phyloP scores from a whole-genome alignment of 2,797 vertebrate species.

The Periparus ater region DNA sequence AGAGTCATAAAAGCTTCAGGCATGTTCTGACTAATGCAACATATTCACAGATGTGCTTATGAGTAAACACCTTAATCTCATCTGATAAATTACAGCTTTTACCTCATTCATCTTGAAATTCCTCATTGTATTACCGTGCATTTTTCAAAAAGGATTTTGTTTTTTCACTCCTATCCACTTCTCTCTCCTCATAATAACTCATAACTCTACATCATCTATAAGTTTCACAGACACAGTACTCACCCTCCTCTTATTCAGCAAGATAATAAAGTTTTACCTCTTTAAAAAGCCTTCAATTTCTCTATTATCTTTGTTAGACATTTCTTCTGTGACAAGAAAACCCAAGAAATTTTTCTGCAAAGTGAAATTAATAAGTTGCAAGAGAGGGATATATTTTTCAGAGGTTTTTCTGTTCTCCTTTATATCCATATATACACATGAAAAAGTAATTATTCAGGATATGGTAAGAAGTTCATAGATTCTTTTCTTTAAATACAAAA shows the following conservation, averaged over 20 bases:
- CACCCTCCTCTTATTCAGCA: background rate
- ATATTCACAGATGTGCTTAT: background rate
- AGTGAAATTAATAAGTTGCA: background rate
- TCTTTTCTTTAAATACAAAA: background rate
- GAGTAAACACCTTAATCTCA: background rate
- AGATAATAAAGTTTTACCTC: background rate
- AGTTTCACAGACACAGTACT: background rate
- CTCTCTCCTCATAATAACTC: background rate
- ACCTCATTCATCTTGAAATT: background rate
- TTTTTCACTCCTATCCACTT: background rate
- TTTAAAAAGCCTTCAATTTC: background rate
- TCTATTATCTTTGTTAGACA: background rate
- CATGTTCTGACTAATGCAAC: background rate
- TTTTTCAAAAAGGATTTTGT: background rate
- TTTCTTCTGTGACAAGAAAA: background rate
- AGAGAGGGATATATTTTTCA: background rate
- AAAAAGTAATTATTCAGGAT: background rate
- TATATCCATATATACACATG: background rate
- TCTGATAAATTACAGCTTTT: background rate
- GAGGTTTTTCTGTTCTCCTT: background rate
- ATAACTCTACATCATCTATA: background rate
- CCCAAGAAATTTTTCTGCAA: background rate
- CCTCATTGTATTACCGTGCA: background rate
- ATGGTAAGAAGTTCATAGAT: background rate
- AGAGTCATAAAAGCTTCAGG: slow-evolving; percentile 34